Base-by-base conservation (phyloP, 2,888 invertebrate genomes). In the Athalia cordata region DNA sequence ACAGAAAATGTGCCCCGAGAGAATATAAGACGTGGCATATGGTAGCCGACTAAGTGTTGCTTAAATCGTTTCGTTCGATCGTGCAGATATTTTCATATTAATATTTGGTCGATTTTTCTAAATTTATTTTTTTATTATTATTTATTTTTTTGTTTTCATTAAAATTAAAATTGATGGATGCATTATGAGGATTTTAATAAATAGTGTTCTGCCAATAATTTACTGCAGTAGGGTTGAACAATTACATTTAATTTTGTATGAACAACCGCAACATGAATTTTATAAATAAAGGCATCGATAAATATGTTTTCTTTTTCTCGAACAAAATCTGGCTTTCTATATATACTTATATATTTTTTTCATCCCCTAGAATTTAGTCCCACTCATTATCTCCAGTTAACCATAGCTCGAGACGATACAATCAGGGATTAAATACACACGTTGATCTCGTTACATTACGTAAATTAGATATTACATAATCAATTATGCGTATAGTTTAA, bases 351-450 rank as follows among this genome's bases (percentile, higher is more conserved):
- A 29, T 29, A 29, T 29, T 1, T n/a, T 55, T 55, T 55, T 9
- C 55, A 55, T 55, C 11, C n/a, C 55, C 4, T 11, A 55, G 55
- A 55, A 55, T 55, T 55, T 13, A 47, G 15, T 68, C 13, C 50
- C 9, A 67, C 6, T 47, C 45, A 29, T 50, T 52, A 52, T 72
- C 59, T 72, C 59, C 72, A 59, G 59, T 59, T 59, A 72, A 72
- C 72, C 72, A 72, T 65, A 59, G 72, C 45, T 72, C 45, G 47
- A 13, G 47, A 72, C 72, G 72, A 72, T 45, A 72, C 72, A 72
- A 47, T 43, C 72, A 72, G 59, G 52, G 72, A 47, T 72, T 72
- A 72, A 72, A 72, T 72, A 72, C 59, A 72, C 59, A 72, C 72
- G 72, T 72, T 59, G 13, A 72, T 72, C 57, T 72, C 72, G 59